A percentile compares a stretch with the other conserved stretches of the same genome.
Conservation (phyloP, 1,140 invertebrate species). For the Mylabris phalerata region DNA sequence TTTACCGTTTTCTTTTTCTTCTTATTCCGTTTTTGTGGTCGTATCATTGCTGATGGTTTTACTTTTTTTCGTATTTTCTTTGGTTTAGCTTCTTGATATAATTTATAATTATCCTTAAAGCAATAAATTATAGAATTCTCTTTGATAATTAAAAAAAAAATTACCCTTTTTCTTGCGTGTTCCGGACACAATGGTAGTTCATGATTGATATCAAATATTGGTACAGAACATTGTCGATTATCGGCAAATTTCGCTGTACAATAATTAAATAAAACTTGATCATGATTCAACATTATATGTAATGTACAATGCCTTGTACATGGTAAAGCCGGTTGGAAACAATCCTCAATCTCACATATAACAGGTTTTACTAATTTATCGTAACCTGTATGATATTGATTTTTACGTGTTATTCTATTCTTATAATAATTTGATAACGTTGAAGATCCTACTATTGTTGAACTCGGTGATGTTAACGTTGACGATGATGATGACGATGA, state of each 20-base stretch:
- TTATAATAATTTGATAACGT: neutral
- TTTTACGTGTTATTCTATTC: neutral
- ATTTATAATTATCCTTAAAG: conserved; percentile 66
- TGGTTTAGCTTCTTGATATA: conserved; percentile 64
- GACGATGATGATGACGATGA: neutral
- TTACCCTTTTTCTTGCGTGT: conserved; percentile 66
- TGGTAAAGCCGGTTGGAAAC: conserved; percentile 62
- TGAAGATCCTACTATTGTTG: neutral
- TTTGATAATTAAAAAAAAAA: conserved; percentile 2
- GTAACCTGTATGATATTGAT: conserved; percentile 11
- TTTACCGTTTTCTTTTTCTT: conserved; percentile 37
- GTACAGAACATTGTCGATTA: conserved; percentile 80
- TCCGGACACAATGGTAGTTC: conserved; percentile 76
- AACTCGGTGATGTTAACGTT: too few species aligned
- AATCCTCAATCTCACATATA: conserved; percentile 40
- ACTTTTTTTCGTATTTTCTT: conserved; percentile 74
- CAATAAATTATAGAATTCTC: neutral
- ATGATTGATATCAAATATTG: conserved; percentile 78
- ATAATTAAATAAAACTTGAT: conserved; percentile 81
- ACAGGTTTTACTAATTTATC: conserved; percentile 26
- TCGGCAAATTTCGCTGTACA: conserved; percentile 84
- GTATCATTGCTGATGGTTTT: conserved; percentile 61
- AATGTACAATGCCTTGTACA: conserved; percentile 74
- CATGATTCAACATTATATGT: conserved; percentile 81
- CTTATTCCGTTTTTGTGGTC: conserved; percentile 64